Evolutionary conservation across 2,888 invertebrate species (phyloP), one percentile per base, ranked within the genome.

Genomic region (Perizoma flavofasciatum): DNA sequence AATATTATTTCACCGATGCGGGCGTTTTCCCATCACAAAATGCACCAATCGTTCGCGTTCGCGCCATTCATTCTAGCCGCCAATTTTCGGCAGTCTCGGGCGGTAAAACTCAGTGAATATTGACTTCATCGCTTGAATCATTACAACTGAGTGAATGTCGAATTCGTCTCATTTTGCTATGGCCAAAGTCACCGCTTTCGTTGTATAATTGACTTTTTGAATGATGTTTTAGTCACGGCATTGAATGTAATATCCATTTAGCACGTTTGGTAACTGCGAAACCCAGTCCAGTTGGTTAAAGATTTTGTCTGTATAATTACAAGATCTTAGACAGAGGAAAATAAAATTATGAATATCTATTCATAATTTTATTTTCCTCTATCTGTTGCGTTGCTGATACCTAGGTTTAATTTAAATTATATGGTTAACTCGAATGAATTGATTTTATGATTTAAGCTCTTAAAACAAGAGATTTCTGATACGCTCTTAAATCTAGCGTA

Each of bases 1-100:
- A 88, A 88, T 85, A 22, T 83, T 87, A 82, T 88, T 89, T 85
- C 85, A 85, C 81, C 83, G 81, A 72, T 79, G 82, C 88, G 79
- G 85, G 86, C 86, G 85, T 88, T 89, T 88, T 87, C 81, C 82
- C 80, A 78, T 78, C 77, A 74, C 77, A 74, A 74, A 73, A 75
- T 77, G 83, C 84, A 84, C 87, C 86, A 84, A 85, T 87, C 83
- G 59, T 77, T 78, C 74, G 72, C 69, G 65, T 71, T 72, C 68
- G 71, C 65, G 68, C 75, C 77, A 75, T 73, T 77, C 75, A 71
- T 77, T 77, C 67, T 73, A 70, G 69, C 73, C 73, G 73, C 71
- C 70, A 75, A 73, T 74, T 82, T 83, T 83, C 72, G 81, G 76
- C 75, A 74, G 75, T 69, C 72, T 52, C 44, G 54, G 55, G 49